Percentiles rank a stretch among this genome's conserved stretches.
These are phyloP conservation scores for Rhinophrynus dorsalis DNA, from an alignment of 2,797 vertebrate species.

Conservation along the genomic window DNA sequence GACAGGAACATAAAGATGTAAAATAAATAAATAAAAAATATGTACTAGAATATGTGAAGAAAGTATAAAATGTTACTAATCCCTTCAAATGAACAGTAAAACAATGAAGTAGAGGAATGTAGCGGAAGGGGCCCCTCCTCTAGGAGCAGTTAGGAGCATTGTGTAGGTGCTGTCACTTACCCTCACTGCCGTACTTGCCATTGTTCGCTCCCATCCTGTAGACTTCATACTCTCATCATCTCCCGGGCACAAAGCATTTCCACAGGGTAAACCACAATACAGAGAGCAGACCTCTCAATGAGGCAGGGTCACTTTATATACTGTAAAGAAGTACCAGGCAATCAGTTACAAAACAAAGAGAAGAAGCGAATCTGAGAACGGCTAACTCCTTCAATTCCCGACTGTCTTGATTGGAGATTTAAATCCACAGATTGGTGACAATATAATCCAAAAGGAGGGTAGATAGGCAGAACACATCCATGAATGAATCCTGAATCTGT, in stretches of 20 bases:
- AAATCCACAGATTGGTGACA: constrained; percentile 4
- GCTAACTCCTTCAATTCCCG: not conserved
- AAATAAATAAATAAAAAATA: too few species aligned
- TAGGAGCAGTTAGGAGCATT: not conserved
- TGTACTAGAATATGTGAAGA: too few species aligned
- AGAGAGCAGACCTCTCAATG: not conserved
- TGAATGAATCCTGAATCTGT: not conserved
- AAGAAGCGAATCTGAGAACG: not conserved
- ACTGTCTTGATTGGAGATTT: not conserved
- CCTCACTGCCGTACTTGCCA: constrained; percentile 97
- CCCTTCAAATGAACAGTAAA: too few species aligned
- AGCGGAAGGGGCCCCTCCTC: too few species aligned
- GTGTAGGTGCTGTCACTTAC: constrained; percentile 70
- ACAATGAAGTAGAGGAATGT: not conserved
- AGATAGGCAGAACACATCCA: not conserved
- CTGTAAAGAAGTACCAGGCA: not conserved
- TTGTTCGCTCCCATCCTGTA: constrained; percentile 96
- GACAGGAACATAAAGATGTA: too few species aligned
- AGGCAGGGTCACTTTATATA: not conserved
- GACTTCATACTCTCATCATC: constrained; percentile 82
- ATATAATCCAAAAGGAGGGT: constrained; percentile 29
- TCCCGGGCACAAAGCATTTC: constrained; percentile 5
- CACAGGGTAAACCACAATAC: constrained; percentile 2
- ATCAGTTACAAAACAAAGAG: not conserved
- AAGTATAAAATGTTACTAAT: too few species aligned